Evolutionary conservation across 53 echinoderm and acorn worm species (phyloP).

Genomic region (Echinometra lucunter): DNA sequence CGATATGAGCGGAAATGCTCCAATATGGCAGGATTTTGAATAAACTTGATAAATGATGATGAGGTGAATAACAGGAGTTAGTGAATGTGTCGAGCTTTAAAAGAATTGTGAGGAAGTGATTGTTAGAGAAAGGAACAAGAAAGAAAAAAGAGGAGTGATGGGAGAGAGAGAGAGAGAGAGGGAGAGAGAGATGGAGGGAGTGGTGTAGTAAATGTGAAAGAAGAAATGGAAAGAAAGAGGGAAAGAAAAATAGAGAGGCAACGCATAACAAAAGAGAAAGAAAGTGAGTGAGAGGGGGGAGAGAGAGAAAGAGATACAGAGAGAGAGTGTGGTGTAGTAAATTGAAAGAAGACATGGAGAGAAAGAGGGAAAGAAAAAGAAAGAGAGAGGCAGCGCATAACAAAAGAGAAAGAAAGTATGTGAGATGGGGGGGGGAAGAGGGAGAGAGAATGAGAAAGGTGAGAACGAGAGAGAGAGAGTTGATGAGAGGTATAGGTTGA

Average conservation of each 20-base stretch:
- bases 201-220: background rate
- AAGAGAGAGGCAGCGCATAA: background rate
- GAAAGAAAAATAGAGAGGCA: background rate
- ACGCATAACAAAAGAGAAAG: background rate
- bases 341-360: background rate
- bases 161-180: background rate
- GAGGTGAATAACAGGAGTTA: no score
- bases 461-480: background rate
- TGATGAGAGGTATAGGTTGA: background rate
- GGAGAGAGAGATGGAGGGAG: no score
- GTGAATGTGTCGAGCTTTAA: no score
- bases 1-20: no score
- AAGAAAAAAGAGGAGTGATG: background rate
- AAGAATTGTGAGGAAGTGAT: no score
- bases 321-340: no score
- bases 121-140: no score
- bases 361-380: background rate
- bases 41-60: no score
- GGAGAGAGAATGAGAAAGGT: background rate
- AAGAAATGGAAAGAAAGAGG: background rate
- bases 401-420: background rate
- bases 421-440: background rate
- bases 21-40: no score
- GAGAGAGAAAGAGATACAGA: background rate
- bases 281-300: no score